phyloP scores from a whole-genome alignment of 1,140 invertebrate species.

The Lasaia peninsularis region DNA sequence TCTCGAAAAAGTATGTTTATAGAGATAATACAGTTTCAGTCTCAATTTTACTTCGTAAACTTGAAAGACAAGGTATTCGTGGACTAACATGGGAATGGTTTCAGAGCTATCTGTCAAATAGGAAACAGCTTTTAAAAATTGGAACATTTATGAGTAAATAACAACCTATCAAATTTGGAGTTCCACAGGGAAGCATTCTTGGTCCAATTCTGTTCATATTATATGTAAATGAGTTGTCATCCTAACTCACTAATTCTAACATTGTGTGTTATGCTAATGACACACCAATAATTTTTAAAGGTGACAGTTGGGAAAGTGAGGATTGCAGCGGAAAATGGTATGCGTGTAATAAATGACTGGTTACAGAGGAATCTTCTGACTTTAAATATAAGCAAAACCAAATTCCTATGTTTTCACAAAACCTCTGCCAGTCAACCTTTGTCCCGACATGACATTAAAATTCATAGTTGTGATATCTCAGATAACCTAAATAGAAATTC shows the following conservation, averaged over 20 bases:
- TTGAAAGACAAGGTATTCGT: conserved; percentile 10
- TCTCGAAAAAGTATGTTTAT: too few relatives aligned
- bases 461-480: neutral
- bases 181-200: conserved; percentile 28
- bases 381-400: conserved; percentile 21
- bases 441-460: neutral
- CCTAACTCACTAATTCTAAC: conserved; percentile 1
- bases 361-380: conserved; percentile 23
- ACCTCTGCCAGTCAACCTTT: conserved; percentile 17
- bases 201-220: conserved; percentile 24
- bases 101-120: conserved; percentile 1
- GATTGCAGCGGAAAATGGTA: conserved; percentile 5
- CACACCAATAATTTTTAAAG: conserved; percentile 23
- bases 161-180: conserved; percentile 19
- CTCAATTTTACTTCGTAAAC: too few relatives aligned
- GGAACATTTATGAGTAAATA: neutral
- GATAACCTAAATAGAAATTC: too few relatives aligned
- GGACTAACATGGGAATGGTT: conserved; percentile 12
- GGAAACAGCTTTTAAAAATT: conserved; percentile 6
- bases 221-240: conserved; percentile 27
- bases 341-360: neutral
- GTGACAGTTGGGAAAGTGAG: conserved; percentile 12
- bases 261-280: conserved; percentile 29
- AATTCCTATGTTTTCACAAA: conserved; percentile 26
- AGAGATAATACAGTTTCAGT: too few relatives aligned